A percentile compares a stretch with the other conserved stretches of the same genome.
Conservation (phyloP, 2,797 vertebrate species). For the Xyrichtys novacula region DNA sequence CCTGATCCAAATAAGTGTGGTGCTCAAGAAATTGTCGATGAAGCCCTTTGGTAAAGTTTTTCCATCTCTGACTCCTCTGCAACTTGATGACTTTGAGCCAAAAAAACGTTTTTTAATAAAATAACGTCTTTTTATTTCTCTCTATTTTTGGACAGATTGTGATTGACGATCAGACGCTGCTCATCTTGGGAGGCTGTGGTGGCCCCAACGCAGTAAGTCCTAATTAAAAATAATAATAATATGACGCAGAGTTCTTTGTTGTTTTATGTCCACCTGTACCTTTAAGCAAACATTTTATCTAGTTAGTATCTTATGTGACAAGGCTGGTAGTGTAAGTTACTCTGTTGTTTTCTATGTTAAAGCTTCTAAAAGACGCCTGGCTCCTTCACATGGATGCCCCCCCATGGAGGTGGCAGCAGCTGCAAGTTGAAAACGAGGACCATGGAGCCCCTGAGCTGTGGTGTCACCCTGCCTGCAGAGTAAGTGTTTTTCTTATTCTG, state of each 20-base stretch:
- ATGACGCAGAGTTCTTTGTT: too few species aligned
- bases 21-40: too few species aligned
- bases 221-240: too few species aligned
- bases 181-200: conserved; percentile 96
- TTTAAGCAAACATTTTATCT: neutral
- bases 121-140: conserved; percentile 9
- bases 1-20: too few species aligned
- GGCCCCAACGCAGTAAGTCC: conserved; percentile 98
- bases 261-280: neutral
- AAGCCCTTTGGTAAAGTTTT: too few species aligned
- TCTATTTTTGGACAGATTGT: conserved; percentile 91
- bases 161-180: conserved; percentile 92
- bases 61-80: neutral
- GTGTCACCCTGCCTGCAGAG: conserved; percentile 98
- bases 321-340: rapidly evolving
- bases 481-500: conserved; percentile 59
- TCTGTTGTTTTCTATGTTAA: neutral
- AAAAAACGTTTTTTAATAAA: neutral
- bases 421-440: conserved; percentile 97
- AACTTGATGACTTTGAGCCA: neutral
- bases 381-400: conserved; percentile 90
- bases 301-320: neutral
- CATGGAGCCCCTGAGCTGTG: conserved; percentile 96
- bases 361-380: conserved; percentile 99
- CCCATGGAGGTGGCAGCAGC: conserved; percentile 95